Evolutionary conservation across 2,113 vertebrate genomes (phyloP).

Genomic region (Gila orcuttii): DNA sequence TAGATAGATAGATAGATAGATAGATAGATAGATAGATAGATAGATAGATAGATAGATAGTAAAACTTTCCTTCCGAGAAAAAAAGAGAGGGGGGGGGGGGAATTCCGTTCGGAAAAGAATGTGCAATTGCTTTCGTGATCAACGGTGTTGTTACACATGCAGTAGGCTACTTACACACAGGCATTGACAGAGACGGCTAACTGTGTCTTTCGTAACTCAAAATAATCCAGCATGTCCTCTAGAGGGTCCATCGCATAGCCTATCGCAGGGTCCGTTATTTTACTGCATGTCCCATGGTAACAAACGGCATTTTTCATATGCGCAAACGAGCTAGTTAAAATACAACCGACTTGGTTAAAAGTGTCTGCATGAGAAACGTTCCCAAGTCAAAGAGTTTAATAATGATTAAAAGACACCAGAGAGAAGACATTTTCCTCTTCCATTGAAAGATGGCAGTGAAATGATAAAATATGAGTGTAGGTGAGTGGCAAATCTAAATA

Average conservation of each 20-base stretch:
- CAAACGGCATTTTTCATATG: not conserved
- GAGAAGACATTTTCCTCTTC: not conserved
- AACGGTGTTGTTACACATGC: not conserved
- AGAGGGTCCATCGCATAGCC: not conserved
- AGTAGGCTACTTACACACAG: not conserved
- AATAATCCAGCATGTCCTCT: not conserved
- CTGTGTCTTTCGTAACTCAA: not conserved
- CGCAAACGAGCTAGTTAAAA: not conserved
- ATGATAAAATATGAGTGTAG: not conserved
- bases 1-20: too few species aligned
- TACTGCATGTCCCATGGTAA: not conserved
- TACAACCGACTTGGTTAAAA: not conserved
- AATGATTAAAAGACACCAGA: not conserved
- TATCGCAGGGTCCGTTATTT: not conserved
- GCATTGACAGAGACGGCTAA: slow-evolving; percentile 12
- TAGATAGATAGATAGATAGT: too few species aligned
- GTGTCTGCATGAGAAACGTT: not conserved
- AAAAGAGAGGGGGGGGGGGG: too few species aligned
- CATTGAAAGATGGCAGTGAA: not conserved
- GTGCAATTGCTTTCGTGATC: not conserved
- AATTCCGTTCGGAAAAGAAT: not conserved
- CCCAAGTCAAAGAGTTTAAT: not conserved
- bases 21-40: too few species aligned
- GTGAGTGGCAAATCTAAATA: not conserved
- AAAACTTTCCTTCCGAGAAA: too few species aligned